Evolutionary conservation across 2,888 invertebrate species (phyloP).

Genomic region (Tetrapedia diversipes): DNA sequence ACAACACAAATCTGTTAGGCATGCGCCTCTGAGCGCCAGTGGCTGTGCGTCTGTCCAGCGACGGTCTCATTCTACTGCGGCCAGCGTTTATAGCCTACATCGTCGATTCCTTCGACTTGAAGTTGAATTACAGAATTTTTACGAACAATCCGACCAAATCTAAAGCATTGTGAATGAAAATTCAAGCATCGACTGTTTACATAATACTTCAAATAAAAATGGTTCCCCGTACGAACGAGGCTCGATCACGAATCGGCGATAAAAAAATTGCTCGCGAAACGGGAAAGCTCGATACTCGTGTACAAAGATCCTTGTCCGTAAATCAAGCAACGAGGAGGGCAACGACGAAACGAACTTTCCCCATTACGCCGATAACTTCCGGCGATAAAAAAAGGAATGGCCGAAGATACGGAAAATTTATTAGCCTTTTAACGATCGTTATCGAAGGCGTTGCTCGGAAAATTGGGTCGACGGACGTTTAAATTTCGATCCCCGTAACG

Average conservation of each 20-base stretch:
- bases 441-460: conserved; percentile 23
- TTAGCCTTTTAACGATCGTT: conserved; percentile 13
- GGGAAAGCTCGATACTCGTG: neutral
- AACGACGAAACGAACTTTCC: conserved; percentile 30
- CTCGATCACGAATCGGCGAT: neutral
- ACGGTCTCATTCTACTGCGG: no score
- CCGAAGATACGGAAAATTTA: conserved; percentile 26
- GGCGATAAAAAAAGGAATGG: conserved; percentile 3
- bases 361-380: conserved; percentile 29
- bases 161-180: no score
- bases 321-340: conserved; percentile 10
- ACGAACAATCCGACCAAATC: no score
- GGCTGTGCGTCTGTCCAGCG: no score
- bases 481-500: conserved; percentile 6
- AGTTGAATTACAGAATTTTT: no score
- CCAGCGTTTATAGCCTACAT: no score
- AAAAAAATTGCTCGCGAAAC: neutral
- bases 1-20: no score
- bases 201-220: neutral
- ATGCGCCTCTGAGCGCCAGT: no score
- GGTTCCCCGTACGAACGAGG: neutral
- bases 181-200: no score
- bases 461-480: conserved; percentile 24
- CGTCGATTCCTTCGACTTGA: no score
- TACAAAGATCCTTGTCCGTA: neutral